A percentile compares a stretch with the other conserved stretches of the same genome.
Evolutionary conservation across 2,113 vertebrate species (phyloP).

Genomic region (Dicerorhinus sumatrensis): DNA sequence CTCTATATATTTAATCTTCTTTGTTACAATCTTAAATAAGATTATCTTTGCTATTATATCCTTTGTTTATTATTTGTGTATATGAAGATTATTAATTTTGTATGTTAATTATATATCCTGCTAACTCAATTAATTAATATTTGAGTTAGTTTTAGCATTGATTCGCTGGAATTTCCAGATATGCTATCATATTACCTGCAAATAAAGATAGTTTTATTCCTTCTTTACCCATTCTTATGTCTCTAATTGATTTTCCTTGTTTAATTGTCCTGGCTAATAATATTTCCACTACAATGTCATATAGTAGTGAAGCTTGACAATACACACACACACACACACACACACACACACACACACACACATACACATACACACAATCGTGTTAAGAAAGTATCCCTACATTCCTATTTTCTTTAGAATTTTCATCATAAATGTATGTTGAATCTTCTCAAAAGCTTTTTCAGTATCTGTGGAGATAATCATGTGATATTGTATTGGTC

Average conservation of each 20-base stretch:
- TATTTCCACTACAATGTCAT: not conserved
- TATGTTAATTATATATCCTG: not conserved
- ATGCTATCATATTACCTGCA: not conserved
- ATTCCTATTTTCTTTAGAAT: not conserved
- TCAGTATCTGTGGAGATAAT: not conserved
- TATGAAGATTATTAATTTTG: not conserved
- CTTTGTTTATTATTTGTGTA: not conserved
- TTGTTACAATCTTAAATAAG: not conserved
- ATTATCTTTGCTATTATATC: not conserved
- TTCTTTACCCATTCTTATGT: not conserved
- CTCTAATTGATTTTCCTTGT: not conserved
- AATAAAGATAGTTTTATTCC: not conserved
- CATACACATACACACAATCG: not conserved
- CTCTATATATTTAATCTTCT: not conserved
- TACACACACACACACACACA: too few relatives aligned
- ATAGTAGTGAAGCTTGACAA: too few relatives aligned
- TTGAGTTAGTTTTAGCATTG: not conserved
- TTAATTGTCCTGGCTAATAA: not conserved
- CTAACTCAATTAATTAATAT: not conserved
- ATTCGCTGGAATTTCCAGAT: not conserved
- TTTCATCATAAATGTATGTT: not conserved
- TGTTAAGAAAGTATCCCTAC: not conserved
- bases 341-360: too few relatives aligned
- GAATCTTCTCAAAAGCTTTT: not conserved
- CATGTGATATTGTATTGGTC: not conserved